phyloP scores from a whole-genome alignment of 1,140 invertebrate genomes.

The Centruroides sculpturatus region DNA sequence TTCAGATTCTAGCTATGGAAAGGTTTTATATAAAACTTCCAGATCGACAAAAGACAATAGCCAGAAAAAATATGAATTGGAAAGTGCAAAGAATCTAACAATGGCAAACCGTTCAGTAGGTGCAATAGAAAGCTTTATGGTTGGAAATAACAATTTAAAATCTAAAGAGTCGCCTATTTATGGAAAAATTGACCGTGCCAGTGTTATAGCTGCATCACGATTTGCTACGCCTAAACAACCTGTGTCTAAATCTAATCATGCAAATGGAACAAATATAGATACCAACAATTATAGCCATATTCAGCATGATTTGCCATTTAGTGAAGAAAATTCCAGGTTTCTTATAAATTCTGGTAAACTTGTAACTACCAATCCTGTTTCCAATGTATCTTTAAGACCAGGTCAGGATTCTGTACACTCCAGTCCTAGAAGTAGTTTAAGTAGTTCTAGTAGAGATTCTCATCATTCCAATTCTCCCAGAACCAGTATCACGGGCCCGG shows the following conservation, averaged over 20 bases:
- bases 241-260: conserved; percentile 23
- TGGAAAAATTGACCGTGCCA: conserved; percentile 45
- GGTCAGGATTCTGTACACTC: conserved; percentile 29
- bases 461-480: conserved; percentile 40
- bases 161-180: conserved; percentile 26
- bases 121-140: conserved; percentile 39
- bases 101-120: conserved; percentile 26
- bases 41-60: neutral
- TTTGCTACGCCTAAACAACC: conserved; percentile 57
- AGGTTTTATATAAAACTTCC: conserved; percentile 5
- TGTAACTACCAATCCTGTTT: no score
- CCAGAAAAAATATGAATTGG: conserved; percentile 14
- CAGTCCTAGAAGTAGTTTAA: conserved; percentile 40
- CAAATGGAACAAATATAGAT: neutral
- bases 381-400: conserved; percentile 20
- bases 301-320: no score
- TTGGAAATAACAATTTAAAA: conserved; percentile 23
- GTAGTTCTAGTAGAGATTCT: conserved; percentile 43
- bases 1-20: conserved; percentile 7
- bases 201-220: conserved; percentile 53
- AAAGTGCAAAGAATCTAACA: conserved; percentile 4
- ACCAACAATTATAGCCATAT: no score
- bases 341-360: no score
- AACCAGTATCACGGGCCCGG: conserved; percentile 36
- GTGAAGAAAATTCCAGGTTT: no score